These are phyloP conservation scores for Trichomycterus rosablanca DNA, from an alignment of 2,113 vertebrate species.

Conservation along the genomic window DNA sequence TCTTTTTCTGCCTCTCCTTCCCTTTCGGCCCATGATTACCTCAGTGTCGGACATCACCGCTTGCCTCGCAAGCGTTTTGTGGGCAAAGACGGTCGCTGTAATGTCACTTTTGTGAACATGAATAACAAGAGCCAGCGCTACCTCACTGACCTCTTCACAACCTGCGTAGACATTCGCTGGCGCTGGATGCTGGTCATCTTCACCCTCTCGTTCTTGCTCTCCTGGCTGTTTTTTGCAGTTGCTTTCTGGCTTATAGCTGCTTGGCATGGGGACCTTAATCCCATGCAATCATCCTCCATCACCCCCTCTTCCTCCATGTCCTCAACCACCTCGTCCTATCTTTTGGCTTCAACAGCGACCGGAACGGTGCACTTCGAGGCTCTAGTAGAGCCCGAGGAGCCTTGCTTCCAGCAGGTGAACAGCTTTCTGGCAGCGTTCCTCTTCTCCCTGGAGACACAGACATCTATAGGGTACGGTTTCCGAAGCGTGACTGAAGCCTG, in stretches of 20 bases:
- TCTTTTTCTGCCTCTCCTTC: constrained; percentile 52
- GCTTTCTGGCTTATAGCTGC: constrained; percentile 86
- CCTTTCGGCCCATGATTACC: constrained; percentile 39
- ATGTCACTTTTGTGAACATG: constrained; percentile 85
- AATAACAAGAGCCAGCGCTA: constrained; percentile 84
- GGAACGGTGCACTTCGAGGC: constrained; percentile 47
- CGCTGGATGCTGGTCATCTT: constrained; percentile 90
- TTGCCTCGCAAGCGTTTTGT: constrained; percentile 78
- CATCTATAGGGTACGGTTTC: constrained; percentile 88
- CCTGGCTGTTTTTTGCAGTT: constrained; percentile 87
- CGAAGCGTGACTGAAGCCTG: constrained; percentile 87
- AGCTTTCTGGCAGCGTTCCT: constrained; percentile 88
- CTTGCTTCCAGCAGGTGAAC: constrained; percentile 82
- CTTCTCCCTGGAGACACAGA: constrained; percentile 88
- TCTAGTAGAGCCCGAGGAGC: constrained; percentile 52
- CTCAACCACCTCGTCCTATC: constrained; percentile 10
- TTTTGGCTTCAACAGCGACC: constrained; percentile 29
- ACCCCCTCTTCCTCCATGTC: constrained; percentile 50
- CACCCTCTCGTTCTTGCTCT: constrained; percentile 85
- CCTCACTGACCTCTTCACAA: constrained; percentile 87
- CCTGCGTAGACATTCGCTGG: constrained; percentile 89
- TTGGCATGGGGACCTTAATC: constrained; percentile 75
- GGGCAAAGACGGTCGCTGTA: constrained; percentile 87
- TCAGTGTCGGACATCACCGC: constrained; percentile 36
- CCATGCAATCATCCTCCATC: constrained; percentile 44